Base-by-base conservation (phyloP, 2,797 vertebrate genomes). In the Myotis vivesi region DNA sequence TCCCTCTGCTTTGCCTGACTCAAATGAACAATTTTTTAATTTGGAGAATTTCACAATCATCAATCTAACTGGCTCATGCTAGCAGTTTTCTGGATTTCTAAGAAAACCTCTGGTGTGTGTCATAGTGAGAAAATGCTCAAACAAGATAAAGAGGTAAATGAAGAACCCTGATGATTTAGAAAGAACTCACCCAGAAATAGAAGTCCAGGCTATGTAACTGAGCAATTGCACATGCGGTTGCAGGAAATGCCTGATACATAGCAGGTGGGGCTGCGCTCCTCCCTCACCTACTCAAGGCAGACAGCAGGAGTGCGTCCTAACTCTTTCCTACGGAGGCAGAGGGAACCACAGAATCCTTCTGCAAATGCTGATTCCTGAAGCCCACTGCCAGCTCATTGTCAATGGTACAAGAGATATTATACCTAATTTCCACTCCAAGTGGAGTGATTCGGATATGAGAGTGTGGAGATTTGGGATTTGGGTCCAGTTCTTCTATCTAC, bases 11-110 rank as follows among this genome's bases (percentile, higher is more conserved):
- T 84, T 87, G 36, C 6, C 59, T 84, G 79, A 93, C 25, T 93
- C 41, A 68, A 84, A 25, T 33, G 55, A 90, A 85, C 66, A 38
- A 8, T 71, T 79, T 96, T 68, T 93, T 17, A 94, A 96, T 91
- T 89, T 91, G 83, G 62, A 95, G 44, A 88, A 96, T 96, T 95
- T 94, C 80, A 30, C 85, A 95, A 89, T 87, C 77, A 3, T 72
- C 72, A n/a, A 13, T 84, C 71, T 64, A 28, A 89, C 71, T 89
- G 62, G 68, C 69, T 62, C 33, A 0, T 41, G 62, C 10, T 64
- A 96, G 41, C 62, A 62, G 51, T 72, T 89, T 92, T 95, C 73
- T 91, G 71, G 59, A 84, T 96, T 97, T 97, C 95, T 96, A 95
- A 92, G 85, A 97, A 96, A 95, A 66, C 79, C 22, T 94, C 87